These are phyloP conservation scores for Schlechtendalia chinensis DNA, from an alignment of 1,140 invertebrate species.

Conservation along the genomic window DNA sequence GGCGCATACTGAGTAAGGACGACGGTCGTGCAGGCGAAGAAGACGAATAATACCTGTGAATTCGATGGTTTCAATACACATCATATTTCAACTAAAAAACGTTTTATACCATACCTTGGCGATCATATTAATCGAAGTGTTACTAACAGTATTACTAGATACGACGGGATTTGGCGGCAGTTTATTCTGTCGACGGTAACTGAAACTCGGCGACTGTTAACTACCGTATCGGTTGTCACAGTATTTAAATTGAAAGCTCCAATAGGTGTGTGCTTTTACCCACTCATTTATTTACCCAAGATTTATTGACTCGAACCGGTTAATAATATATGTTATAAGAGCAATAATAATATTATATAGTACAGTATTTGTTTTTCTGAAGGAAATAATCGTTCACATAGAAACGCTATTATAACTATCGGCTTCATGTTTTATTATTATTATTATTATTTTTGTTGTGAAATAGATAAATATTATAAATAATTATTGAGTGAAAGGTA, in stretches of 20 bases:
- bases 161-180: too few relatives aligned
- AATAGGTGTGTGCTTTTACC: background rate
- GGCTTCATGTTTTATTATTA: background rate
- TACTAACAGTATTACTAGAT: too few relatives aligned
- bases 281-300: background rate
- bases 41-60: constrained; percentile 52
- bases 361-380: background rate
- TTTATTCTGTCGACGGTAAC: background rate
- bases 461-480: constrained; percentile 9
- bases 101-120: background rate
- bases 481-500: background rate
- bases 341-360: background rate
- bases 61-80: background rate
- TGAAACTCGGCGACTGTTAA: background rate
- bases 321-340: background rate
- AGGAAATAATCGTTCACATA: background rate
- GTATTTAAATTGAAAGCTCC: constrained; percentile 3
- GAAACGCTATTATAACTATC: background rate
- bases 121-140: background rate
- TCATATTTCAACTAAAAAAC: background rate
- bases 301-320: background rate
- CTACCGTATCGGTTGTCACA: too few relatives aligned
- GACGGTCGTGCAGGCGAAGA: constrained; percentile 51
- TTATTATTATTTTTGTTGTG: constrained; percentile 19
- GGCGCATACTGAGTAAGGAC: constrained; percentile 39